Evolutionary conservation across 2,888 invertebrate genomes (phyloP), one percentile per base, ranked within the genome.

Genomic region (Xanthorhoe designata): DNA sequence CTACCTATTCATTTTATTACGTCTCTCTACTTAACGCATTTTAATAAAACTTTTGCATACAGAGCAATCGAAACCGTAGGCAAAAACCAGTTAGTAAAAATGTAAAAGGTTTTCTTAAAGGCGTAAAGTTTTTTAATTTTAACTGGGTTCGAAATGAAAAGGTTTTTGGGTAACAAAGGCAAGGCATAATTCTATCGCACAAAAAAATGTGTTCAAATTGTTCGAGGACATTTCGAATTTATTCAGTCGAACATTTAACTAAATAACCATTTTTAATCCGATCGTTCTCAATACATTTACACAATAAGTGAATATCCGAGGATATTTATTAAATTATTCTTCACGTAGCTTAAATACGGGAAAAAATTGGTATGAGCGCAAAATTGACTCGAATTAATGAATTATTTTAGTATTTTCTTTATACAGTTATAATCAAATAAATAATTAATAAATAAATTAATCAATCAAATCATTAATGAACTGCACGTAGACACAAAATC

Each of bases 381-480:
- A n/a, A n/a, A n/a, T n/a, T n/a, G n/a, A n/a, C n/a, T n/a, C n/a
- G n/a, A n/a, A n/a, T n/a, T n/a, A n/a, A n/a, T n/a, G n/a, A n/a
- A n/a, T n/a, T n/a, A n/a, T n/a, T n/a, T n/a, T n/a, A n/a, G n/a
- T n/a, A n/a, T n/a, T n/a, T n/a, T n/a, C n/a, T n/a, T n/a, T n/a
- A n/a, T n/a, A n/a, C n/a, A 24, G 24, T 24, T 24, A 24, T 3
- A 24, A 24, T 24, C 1, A 24, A 24, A 3, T 24, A 3, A 24
- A 24, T 24, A 24, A 24, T 24, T 24, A 24, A 32, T 7, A 32
- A 32, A 5, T 17, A 17, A 57, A 17, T n/a, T n/a, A n/a, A n/a
- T n/a, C n/a, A n/a, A 57, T 29, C 29, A 58, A 32, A 18, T 51
- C 15, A 54, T 61, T 64, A 64, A 65, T 65, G 51, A 65, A 49